Conservation (phyloP, 2,888 invertebrate species). For the Mantis religiosa region DNA sequence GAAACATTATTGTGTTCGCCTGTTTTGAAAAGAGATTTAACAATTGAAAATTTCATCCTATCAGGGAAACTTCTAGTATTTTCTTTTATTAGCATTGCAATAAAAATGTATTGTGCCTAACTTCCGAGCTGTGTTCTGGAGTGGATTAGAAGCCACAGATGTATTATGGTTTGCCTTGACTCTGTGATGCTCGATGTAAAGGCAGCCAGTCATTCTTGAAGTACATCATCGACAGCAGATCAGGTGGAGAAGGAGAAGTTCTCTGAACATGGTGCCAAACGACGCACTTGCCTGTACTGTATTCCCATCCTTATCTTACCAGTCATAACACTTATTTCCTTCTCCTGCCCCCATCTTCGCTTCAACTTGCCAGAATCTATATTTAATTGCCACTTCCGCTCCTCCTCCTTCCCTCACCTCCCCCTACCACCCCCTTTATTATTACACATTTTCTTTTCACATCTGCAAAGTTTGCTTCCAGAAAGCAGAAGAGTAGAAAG, state of each 20-base stretch:
- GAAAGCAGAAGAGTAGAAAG: not conserved
- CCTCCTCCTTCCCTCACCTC: not conserved
- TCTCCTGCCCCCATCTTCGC: not conserved
- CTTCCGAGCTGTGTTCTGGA: too few relatives aligned
- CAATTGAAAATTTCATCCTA: too few relatives aligned
- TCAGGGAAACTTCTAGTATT: too few relatives aligned
- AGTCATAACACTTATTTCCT: not conserved
- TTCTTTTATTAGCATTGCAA: too few relatives aligned
- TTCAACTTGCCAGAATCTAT: slow-evolving; percentile 16
- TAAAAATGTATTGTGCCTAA: too few relatives aligned
- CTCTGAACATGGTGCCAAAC: not conserved
- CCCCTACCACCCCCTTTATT: not conserved
- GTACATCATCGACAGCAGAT: too few relatives aligned
- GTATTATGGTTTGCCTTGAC: too few relatives aligned
- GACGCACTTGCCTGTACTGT: not conserved
- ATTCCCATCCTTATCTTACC: not conserved
- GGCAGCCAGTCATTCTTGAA: too few relatives aligned
- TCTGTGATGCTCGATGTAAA: too few relatives aligned
- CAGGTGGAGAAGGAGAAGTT: not conserved
- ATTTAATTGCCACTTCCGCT: slow-evolving; percentile 19
- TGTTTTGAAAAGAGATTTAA: too few relatives aligned
- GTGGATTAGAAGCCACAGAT: too few relatives aligned
- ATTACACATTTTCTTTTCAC: slow-evolving; percentile 12
- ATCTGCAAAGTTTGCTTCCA: not conserved
- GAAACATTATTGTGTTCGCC: too few relatives aligned